Base-by-base conservation (phyloP, 2,113 vertebrate genomes). In the Dissostichus mawsoni region DNA sequence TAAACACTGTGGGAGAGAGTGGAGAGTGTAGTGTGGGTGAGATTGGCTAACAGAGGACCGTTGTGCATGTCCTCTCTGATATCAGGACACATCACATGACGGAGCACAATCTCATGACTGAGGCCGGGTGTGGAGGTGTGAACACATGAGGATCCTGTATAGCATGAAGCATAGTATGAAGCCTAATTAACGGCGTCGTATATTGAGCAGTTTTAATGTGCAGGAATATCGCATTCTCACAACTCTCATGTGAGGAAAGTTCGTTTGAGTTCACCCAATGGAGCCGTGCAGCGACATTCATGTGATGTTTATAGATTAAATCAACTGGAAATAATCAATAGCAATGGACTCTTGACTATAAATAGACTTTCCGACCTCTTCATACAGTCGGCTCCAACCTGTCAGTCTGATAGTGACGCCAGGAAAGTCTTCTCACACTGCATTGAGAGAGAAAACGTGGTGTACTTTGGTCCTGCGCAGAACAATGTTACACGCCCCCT, bases 51-150 rank as follows among this genome's bases (percentile, higher is more conserved):
- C 81, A 86, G 88, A 85, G 61, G 36, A 41, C 36, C 36, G 36
- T 44, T 85, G 82, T 90, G 76, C 87, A 80, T 68, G 76, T 82
- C 78, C 68, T 48, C 71, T 76, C 76, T 78, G 77, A 78, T 87
- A 88, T 69, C 66, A 76, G 81, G 81, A 78, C 69, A 79, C 81
- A 75, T 89, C 90, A 92, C 89, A 80, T 84, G 89, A 91, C 88
- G 71, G 82, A 77, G 36, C 36, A 16, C 68, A 63, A 74, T 78
- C 90, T 81, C 74, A 57, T 92, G 88, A 85, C 90, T 65, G 63
- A 67, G 74, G 44, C 69, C 78, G 69, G 67, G 70, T 65, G 81
- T 80, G 76, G 82, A 87, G 69, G 74, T 85, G 81, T 76, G 70
- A 82, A 41, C 11, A n/a, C 63, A 76, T 25, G 65, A 29, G 1